A percentile compares a stretch with the other conserved stretches of the same genome.
Evolutionary conservation across 2,113 vertebrate genomes (phyloP).

Genomic region (Pelecanoides urinatrix): DNA sequence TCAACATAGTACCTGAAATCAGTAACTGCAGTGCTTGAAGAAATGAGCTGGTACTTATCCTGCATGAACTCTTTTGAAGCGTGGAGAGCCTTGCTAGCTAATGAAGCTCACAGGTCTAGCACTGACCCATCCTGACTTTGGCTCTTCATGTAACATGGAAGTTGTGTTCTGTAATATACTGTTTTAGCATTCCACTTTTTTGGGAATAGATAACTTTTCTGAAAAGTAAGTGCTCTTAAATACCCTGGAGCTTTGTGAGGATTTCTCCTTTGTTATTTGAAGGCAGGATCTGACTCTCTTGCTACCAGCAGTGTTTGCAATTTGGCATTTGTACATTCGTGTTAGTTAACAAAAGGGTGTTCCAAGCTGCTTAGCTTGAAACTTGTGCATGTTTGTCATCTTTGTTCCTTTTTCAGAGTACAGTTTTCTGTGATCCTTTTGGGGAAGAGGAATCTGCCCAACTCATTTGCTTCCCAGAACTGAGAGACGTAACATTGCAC

Average conservation of each 20-base stretch:
- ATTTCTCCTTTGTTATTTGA: neutral
- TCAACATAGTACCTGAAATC: neutral
- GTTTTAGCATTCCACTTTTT: neutral
- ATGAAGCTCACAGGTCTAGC: neutral
- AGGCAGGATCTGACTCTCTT: neutral
- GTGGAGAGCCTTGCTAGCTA: neutral
- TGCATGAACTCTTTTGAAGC: neutral
- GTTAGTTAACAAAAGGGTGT: neutral
- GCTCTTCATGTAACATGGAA: neutral
- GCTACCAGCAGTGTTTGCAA: neutral
- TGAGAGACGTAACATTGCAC: rapidly evolving
- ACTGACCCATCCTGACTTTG: neutral
- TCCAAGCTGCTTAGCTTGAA: neutral
- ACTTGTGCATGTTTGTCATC: neutral
- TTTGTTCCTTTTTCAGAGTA: neutral
- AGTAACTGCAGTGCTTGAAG: neutral
- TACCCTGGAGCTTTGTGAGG: neutral
- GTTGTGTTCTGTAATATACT: neutral
- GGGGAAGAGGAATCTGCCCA: neutral
- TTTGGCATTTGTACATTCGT: neutral
- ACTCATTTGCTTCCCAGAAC: neutral
- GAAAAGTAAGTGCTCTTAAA: neutral
- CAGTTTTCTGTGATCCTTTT: neutral
- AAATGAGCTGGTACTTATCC: neutral
- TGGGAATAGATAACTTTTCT: neutral